Evolutionary conservation across 2,113 vertebrate species (phyloP).

Genomic region (Pseudorectes ferrugineus): DNA sequence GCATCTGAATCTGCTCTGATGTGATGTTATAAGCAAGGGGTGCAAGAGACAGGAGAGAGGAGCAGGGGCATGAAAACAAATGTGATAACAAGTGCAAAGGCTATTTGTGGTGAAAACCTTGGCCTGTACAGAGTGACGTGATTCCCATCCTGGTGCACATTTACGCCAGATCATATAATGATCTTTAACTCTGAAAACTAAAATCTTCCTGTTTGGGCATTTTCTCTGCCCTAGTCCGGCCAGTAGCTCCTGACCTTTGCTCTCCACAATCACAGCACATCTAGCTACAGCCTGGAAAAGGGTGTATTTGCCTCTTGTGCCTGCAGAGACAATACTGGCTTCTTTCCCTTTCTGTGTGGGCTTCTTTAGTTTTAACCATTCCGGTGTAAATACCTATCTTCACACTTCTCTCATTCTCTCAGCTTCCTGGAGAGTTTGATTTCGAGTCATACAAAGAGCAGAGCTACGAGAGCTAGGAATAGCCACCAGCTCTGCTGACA

Average conservation of each 20-base stretch:
- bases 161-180: background rate
- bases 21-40: background rate
- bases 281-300: background rate
- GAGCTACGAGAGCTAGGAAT: background rate
- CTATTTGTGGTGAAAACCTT: background rate
- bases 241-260: background rate
- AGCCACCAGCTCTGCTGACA: background rate
- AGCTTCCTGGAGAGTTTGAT: background rate
- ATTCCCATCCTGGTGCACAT: background rate
- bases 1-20: background rate
- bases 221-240: background rate
- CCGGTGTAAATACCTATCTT: background rate
- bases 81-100: background rate
- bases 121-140: accelerated
- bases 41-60: background rate
- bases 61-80: background rate
- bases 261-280: background rate
- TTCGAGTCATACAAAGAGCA: background rate
- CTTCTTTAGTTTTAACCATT: background rate
- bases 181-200: background rate
- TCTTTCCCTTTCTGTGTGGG: background rate
- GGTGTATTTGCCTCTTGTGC: background rate
- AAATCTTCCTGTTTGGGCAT: background rate
- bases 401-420: background rate
- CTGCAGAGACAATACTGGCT: background rate